Base-by-base conservation (phyloP, 2,797 vertebrate genomes). In the Pyrocephalus nanus region DNA sequence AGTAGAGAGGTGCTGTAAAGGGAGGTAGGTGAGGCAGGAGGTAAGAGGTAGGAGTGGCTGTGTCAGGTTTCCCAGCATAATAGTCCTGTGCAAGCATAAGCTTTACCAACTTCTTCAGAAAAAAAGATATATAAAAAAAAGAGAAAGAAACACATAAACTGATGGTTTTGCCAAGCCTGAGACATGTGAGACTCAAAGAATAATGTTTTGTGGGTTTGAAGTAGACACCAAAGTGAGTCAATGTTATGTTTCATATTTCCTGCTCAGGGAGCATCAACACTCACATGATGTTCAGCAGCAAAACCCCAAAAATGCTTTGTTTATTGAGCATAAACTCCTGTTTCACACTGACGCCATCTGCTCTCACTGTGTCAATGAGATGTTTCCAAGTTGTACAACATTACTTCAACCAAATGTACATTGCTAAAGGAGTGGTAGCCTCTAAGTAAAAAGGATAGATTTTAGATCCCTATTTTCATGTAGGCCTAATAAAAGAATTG, bases 121-220 rank as follows among this genome's bases (percentile, higher is more conserved):
- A 16, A 40, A 91, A 42, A 2, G 14, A 14, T 51, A 40, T 53
- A 58, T 36, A 38, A 36, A 13, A 61, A 61, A 42, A 16, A 61
- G 40, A 61, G 7, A n/a, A 50, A 65, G 12, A 30, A 12, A 12
- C 9, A 11, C 34, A 57, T 18, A 43, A 76, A 60, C 9, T 21
- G 15, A 34, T 58, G 30, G 21, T 42, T 51, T 86, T 50, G 66
- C 74, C 62, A 92, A 82, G 73, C 20, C 88, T 53, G 27, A 83
- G 51, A 73, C 7, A 13, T 76, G 29, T 58, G 51, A 75, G 58
- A 77, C 67, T 83, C 43, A 66, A 74, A 90, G 62, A 89, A 78
- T 70, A 53, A 66, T 47, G 51, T 82, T 93, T 79, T 88, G 90
- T 88, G 93, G 88, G 60, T 95, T 95, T 92, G 79, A 92, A 92